phyloP scores from a whole-genome alignment of 2,797 vertebrate species.

The Sus cebifrons region DNA sequence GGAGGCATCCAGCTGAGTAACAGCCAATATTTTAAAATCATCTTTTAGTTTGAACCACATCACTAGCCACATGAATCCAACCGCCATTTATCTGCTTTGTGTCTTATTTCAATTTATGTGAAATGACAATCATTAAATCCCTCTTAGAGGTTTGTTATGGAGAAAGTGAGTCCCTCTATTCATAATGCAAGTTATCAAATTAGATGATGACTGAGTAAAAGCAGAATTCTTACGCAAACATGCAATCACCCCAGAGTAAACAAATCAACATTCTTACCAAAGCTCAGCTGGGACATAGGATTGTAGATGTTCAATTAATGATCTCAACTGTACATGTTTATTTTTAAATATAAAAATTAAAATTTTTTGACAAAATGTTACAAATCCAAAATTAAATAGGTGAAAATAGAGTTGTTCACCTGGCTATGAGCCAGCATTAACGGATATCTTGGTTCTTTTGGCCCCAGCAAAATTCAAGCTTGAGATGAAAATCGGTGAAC shows the following conservation, averaged over 20 bases:
- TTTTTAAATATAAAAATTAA: neutral
- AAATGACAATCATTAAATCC: neutral
- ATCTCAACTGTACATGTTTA: neutral
- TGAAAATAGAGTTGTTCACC: neutral
- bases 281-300: neutral
- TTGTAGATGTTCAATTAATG: neutral
- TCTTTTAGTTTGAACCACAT: constrained; percentile 20
- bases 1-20: neutral
- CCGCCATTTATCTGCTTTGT: neutral
- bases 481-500: neutral
- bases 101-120: neutral
- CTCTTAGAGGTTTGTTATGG: neutral
- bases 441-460: neutral
- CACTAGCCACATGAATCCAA: neutral
- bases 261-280: constrained; percentile 3
- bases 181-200: neutral
- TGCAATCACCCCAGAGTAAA: neutral
- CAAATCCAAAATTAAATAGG: neutral
- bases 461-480: neutral
- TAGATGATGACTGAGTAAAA: neutral
- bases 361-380: neutral
- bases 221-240: neutral
- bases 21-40: neutral
- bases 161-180: neutral
- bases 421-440: neutral